Percentiles rank a stretch among this genome's conserved stretches.
These are phyloP conservation scores for Tylochromis polylepis DNA, from an alignment of 2,113 vertebrate genomes.

Conservation along the genomic window DNA sequence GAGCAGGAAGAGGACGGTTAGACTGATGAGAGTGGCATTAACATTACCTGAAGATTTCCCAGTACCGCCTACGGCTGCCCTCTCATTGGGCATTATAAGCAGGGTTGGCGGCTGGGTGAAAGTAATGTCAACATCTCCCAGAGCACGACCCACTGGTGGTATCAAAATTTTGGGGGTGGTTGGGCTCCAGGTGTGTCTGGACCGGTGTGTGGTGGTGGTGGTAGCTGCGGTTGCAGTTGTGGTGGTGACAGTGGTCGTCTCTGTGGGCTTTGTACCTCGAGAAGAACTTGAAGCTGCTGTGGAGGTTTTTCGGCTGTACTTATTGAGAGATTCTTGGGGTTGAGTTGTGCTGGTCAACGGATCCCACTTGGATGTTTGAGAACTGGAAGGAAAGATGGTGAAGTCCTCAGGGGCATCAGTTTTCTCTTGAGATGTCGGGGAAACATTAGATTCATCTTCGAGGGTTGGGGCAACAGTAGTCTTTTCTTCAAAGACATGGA, in stretches of 20 bases:
- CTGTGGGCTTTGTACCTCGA: background rate
- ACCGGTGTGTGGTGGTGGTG: constrained; percentile 13
- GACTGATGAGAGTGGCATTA: constrained; percentile 49
- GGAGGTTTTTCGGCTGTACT: constrained; percentile 36
- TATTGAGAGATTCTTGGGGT: constrained; percentile 53
- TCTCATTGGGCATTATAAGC: constrained; percentile 74
- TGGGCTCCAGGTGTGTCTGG: constrained; percentile 44
- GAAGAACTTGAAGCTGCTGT: background rate
- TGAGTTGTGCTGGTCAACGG: constrained; percentile 15
- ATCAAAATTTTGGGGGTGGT: constrained; percentile 23
- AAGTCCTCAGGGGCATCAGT: background rate
- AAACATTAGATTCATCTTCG: background rate
- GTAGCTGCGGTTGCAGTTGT: background rate
- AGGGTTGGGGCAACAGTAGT: background rate
- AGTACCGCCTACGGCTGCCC: constrained; percentile 72
- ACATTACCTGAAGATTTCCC: constrained; percentile 67
- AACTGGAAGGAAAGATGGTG: constrained; percentile 32
- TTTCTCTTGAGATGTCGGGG: background rate
- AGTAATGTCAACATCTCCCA: constrained; percentile 50
- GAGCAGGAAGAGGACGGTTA: constrained; percentile 59
- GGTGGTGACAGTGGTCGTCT: background rate
- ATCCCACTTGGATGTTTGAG: constrained; percentile 47
- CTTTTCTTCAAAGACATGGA: background rate
- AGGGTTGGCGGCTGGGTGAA: constrained; percentile 48
- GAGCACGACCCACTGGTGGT: constrained; percentile 67